Base-by-base conservation (phyloP, 2,797 vertebrate genomes). In the Lepidocolaptes lacrymiger region DNA sequence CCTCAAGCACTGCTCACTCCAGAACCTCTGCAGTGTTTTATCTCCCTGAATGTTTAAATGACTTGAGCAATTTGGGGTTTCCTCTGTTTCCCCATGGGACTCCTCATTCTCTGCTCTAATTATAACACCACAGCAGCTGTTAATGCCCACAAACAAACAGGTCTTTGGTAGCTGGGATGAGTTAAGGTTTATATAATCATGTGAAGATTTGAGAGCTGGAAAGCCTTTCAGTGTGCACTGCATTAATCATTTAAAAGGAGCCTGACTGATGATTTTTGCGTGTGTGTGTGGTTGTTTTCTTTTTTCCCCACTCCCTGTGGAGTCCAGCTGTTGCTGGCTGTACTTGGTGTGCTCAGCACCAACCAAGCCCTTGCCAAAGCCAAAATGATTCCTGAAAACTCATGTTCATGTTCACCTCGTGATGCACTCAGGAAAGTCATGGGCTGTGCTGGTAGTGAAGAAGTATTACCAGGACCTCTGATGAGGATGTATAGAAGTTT, bases 131-230 rank as follows among this genome's bases (percentile, higher is more conserved):
- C 24, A 58, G 80, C 73, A 92, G 83, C 88, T 96, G 36, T 41
- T 64, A 82, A 56, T 86, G 88, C 59, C 88, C 95, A 67, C 85
- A 90, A 93, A 95, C 71, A 95, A 73, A 89, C 76, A 6, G 63
- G 69, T 49, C 83, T 44, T 78, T 0, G 0, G 51, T 46, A 78
- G 69, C 82, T 91, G 76, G 64, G 59, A 19, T 43, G 63, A 93
- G 71, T 74, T 90, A 69, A 90, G 85, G 80, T 85, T 97, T 96
- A 93, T 93, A 67, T 93, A 93, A 96, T 39, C 59, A 46, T 54
- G 66, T 37, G 87, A 95, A 86, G 82, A 91, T 73, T 39, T 69
- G 55, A 88, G 77, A 93, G 73, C 76, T 78, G 91, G 48, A 88
- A 89, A 95, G 48, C 69, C 46, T 90, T 93, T 81, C 52, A 24